A percentile compares a stretch with the other conserved stretches of the same genome.
These are phyloP conservation scores for Myiotriccus ornatus DNA, from an alignment of 2,797 vertebrate genomes.

Conservation along the genomic window DNA sequence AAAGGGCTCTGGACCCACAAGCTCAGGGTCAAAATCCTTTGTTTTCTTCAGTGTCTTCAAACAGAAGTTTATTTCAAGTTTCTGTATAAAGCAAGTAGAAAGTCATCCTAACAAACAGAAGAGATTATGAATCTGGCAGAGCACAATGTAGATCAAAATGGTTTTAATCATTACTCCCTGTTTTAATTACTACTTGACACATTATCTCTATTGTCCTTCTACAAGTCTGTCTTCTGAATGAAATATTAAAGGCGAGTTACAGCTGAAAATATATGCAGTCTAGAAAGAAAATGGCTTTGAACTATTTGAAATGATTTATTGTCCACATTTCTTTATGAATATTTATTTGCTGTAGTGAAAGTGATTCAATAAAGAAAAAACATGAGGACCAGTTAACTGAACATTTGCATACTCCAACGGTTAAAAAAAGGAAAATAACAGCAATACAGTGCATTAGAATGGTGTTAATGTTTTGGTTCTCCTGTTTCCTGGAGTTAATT, in stretches of 20 bases:
- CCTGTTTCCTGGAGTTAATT: not conserved
- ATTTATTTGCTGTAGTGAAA: constrained; percentile 72
- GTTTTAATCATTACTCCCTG: constrained; percentile 56
- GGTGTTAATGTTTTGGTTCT: not conserved
- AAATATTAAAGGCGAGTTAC: constrained; percentile 64
- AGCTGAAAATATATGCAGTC: constrained; percentile 63
- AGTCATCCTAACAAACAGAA: constrained; percentile 32
- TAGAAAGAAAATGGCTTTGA: constrained; percentile 65
- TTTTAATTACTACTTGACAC: constrained; percentile 70
- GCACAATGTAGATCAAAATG: constrained; percentile 18
- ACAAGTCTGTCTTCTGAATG: constrained; percentile 43
- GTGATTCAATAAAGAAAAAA: constrained; percentile 68
- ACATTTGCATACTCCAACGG: constrained; percentile 60
- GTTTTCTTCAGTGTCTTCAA: not conserved
- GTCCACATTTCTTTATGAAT: constrained; percentile 71
- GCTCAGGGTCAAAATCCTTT: not conserved
- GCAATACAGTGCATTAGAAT: constrained; percentile 6
- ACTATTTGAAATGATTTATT: constrained; percentile 70
- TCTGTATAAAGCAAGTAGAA: constrained; percentile 14
- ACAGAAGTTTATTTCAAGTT: constrained; percentile 35
- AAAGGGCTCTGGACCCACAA: not conserved
- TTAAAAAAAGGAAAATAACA: constrained; percentile 22
- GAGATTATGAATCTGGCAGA: constrained; percentile 49
- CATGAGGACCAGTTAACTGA: constrained; percentile 61
- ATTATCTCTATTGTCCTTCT: constrained; percentile 57